Conservation (phyloP, 2,113 vertebrate species). For the Gallinago media region DNA sequence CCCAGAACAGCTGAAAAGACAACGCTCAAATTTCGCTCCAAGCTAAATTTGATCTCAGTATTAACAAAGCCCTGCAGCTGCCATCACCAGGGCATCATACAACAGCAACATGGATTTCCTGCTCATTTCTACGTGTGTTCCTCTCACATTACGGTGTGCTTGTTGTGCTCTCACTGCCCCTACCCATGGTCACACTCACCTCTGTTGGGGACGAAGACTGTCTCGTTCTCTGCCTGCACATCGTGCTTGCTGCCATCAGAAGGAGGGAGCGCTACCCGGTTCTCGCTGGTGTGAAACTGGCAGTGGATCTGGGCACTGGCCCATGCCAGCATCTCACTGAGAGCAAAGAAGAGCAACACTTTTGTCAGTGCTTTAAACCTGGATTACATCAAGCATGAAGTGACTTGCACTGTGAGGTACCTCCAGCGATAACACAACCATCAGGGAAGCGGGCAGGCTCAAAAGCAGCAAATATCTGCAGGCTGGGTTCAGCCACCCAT, state of each 20-base stretch:
- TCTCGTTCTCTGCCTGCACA: slow-evolving; percentile 95
- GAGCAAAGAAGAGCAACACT: neutral
- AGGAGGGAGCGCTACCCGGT: slow-evolving; percentile 87
- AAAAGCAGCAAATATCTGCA: neutral
- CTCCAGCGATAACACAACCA: accelerated
- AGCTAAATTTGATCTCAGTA: neutral
- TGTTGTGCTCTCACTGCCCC: neutral
- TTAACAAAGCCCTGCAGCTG: neutral
- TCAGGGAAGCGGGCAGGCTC: neutral
- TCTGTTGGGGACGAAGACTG: slow-evolving; percentile 95
- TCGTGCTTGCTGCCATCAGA: slow-evolving; percentile 89
- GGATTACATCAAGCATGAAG: neutral
- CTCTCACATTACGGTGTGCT: accelerated
- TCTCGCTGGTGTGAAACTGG: slow-evolving; percentile 96
- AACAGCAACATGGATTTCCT: neutral
- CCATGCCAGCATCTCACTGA: slow-evolving; percentile 96
- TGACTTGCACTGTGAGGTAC: neutral
- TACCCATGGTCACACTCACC: slow-evolving; percentile 69
- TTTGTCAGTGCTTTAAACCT: neutral
- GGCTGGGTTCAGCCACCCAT: neutral
- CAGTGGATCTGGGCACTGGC: slow-evolving; percentile 98
- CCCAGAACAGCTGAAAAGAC: neutral
- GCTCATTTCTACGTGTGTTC: accelerated
- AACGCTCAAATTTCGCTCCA: neutral
- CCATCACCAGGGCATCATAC: neutral